Evolutionary conservation across 2,888 invertebrate genomes (phyloP).

Genomic region (Parelbella ahira): DNA sequence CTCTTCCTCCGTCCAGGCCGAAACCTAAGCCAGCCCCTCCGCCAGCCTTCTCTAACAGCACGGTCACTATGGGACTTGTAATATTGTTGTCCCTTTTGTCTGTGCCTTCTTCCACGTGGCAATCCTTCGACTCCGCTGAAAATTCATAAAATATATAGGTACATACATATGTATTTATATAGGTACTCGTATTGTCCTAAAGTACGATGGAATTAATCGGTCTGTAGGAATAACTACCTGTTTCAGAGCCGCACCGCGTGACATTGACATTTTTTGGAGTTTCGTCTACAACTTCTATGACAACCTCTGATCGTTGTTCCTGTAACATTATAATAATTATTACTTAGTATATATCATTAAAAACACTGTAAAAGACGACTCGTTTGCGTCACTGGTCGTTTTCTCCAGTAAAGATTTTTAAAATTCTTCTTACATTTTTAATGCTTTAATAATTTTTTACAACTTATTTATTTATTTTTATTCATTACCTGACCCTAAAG

Average conservation of each 20-base stretch:
- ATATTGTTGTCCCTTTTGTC: constrained; percentile 33
- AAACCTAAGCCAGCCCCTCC: constrained; percentile 94
- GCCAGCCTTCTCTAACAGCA: constrained; percentile 78
- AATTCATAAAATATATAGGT: too few species aligned
- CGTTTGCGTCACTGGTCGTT: too few species aligned
- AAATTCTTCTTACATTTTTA: too few species aligned
- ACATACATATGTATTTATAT: too few species aligned
- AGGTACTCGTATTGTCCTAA: too few species aligned
- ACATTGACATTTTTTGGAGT: constrained; percentile 46
- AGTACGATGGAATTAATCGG: too few species aligned
- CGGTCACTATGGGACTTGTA: constrained; percentile 57
- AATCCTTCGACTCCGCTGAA: constrained; percentile 68
- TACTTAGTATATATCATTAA: background rate
- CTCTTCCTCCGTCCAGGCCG: constrained; percentile 95
- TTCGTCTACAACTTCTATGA: constrained; percentile 86
- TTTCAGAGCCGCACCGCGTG: constrained; percentile 67
- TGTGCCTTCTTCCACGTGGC: constrained; percentile 34
- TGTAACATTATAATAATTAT: constrained; percentile 41
- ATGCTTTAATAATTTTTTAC: too few species aligned
- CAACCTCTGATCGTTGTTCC: constrained; percentile 89
- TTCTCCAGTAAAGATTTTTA: too few species aligned
- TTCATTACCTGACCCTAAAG: too few species aligned
- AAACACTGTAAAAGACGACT: too few species aligned
- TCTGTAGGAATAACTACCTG: too few species aligned
- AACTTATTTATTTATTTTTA: too few species aligned